A percentile compares a stretch with the other conserved stretches of the same genome.
Evolutionary conservation across 2,113 vertebrate genomes (phyloP).

Genomic region (Scartelaos histophorus): DNA sequence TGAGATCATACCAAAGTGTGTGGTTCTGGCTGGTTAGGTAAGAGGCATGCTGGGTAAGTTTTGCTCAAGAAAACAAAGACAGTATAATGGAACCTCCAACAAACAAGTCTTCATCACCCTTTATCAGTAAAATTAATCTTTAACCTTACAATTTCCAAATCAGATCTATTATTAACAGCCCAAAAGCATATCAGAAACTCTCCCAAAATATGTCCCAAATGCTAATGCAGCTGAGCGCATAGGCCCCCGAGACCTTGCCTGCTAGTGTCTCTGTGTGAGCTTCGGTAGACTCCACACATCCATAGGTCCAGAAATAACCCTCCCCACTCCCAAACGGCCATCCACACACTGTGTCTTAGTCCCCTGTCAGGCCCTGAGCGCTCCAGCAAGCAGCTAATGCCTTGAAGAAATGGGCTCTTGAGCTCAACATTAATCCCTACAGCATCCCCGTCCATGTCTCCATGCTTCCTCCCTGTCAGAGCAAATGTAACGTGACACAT

Average conservation of each 20-base stretch:
- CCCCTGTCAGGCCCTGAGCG: constrained; percentile 64
- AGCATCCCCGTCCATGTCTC: constrained; percentile 62
- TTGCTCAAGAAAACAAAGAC: no score
- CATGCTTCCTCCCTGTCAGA: constrained; percentile 60
- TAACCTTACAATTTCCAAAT: not conserved
- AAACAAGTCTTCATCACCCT: no score
- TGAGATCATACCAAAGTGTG: no score
- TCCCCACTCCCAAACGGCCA: constrained; percentile 57
- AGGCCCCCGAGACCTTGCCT: not conserved
- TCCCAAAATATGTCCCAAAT: not conserved
- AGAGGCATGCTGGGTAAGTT: no score
- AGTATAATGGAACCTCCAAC: no score
- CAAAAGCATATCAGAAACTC: not conserved
- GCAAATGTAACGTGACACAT: constrained; percentile 73
- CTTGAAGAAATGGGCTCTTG: constrained; percentile 66
- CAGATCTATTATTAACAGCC: not conserved
- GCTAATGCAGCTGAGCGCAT: not conserved
- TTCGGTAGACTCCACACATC: constrained; percentile 16
- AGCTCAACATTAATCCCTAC: constrained; percentile 69
- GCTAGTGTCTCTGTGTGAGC: constrained; percentile 22
- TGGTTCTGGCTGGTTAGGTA: no score
- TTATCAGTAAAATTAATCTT: no score
- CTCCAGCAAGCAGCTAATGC: constrained; percentile 73
- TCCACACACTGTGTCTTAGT: constrained; percentile 59
- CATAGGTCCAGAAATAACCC: constrained; percentile 23